Conservation (phyloP, 2,888 invertebrate species). For the Abscondita cerata region DNA sequence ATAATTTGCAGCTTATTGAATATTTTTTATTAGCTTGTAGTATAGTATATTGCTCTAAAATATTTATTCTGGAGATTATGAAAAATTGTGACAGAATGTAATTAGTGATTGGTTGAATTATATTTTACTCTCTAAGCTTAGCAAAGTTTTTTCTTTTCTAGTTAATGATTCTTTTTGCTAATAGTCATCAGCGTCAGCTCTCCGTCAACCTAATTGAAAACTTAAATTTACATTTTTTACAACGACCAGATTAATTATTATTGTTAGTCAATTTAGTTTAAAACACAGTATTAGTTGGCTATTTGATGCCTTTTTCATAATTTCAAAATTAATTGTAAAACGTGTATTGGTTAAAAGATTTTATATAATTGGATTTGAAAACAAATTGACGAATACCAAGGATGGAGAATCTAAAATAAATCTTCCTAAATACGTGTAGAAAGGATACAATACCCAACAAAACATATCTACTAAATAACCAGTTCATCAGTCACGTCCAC, state of each 20-base stretch:
- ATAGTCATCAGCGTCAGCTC: constrained; percentile 2
- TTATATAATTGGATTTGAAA: too few species aligned
- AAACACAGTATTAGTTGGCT: too few species aligned
- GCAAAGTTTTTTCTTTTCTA: constrained; percentile 9
- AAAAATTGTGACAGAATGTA: constrained; percentile 14
- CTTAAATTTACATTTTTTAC: constrained; percentile 13
- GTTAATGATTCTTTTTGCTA: constrained; percentile 12
- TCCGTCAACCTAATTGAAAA: constrained; percentile 17
- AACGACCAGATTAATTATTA: neutral
- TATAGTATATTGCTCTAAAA: too few species aligned
- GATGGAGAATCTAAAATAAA: constrained; percentile 12
- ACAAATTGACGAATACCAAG: neutral
- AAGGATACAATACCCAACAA: constrained; percentile 31
- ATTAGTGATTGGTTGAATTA: constrained; percentile 11
- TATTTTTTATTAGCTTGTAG: neutral
- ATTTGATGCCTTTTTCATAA: too few species aligned
- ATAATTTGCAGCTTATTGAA: too few species aligned
- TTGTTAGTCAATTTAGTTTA: too few species aligned
- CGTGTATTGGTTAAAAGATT: neutral
- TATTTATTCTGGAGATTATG: neutral
- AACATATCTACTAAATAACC: constrained; percentile 36
- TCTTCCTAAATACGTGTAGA: constrained; percentile 9
- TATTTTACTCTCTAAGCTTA: too few species aligned
- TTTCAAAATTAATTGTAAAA: neutral
- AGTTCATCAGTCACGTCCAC: constrained; percentile 44